These are phyloP conservation scores for Asbolus verrucosus DNA, from an alignment of 1,140 invertebrate genomes.

Conservation along the genomic window DNA sequence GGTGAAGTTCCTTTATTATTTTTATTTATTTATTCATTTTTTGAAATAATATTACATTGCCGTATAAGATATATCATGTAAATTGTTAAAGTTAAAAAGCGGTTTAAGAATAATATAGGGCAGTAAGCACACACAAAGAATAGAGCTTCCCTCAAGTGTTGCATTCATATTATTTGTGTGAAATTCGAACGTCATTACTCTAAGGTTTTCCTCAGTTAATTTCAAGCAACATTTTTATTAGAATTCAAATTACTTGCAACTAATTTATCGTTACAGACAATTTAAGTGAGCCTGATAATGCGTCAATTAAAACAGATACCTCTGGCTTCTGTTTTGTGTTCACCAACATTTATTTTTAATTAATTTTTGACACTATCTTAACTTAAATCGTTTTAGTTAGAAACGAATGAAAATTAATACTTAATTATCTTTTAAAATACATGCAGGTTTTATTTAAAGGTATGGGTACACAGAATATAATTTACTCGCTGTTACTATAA, in stretches of 20 bases:
- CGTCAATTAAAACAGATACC: neutral
- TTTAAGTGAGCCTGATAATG: slow-evolving; percentile 1
- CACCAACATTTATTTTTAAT: slow-evolving; percentile 30
- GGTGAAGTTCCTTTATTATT: no score
- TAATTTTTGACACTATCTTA: slow-evolving; percentile 34
- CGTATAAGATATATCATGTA: no score
- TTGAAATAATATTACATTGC: no score
- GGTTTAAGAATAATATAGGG: no score
- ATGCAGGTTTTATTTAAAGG: neutral
- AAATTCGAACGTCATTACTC: neutral
- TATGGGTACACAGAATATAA: neutral
- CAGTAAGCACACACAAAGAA: no score
- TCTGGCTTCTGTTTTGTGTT: slow-evolving; percentile 9
- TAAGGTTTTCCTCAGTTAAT: neutral
- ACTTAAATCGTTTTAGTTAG: neutral
- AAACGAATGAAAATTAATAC: slow-evolving; percentile 20
- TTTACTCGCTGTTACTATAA: no score
- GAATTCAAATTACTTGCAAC: slow-evolving; percentile 4
- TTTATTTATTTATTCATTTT: no score
- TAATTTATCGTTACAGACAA: slow-evolving; percentile 5
- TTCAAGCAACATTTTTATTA: slow-evolving; percentile 1
- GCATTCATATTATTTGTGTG: no score
- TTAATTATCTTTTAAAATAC: slow-evolving; percentile 1
- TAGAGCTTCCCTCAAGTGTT: no score
- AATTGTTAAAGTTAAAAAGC: no score